Evolutionary conservation across 1,140 invertebrate genomes (phyloP).

Genomic region (Papilio polytes): DNA sequence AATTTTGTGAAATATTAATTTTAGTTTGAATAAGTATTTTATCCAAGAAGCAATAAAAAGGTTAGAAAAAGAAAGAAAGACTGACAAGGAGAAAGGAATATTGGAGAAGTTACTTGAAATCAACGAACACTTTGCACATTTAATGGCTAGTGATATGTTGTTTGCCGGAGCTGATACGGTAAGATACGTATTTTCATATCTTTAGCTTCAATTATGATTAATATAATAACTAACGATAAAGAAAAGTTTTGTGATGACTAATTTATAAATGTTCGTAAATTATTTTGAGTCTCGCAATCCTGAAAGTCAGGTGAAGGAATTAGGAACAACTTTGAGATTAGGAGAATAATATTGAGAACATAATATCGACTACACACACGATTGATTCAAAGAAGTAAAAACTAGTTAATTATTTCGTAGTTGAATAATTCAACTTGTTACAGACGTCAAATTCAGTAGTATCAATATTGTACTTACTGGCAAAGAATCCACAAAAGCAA

Average conservation of each 20-base stretch:
- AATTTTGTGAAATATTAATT: slow-evolving; percentile 38
- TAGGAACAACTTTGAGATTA: too few relatives aligned
- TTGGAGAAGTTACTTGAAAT: slow-evolving; percentile 84
- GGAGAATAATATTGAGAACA: too few relatives aligned
- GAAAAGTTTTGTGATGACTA: too few relatives aligned
- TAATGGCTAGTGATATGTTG: slow-evolving; percentile 90
- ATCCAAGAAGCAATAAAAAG: slow-evolving; percentile 56
- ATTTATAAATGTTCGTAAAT: too few relatives aligned
- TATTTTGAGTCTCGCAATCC: too few relatives aligned
- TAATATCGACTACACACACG: too few relatives aligned
- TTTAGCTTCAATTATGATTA: not conserved
- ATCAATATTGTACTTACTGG: slow-evolving; percentile 85
- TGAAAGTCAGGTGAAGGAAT: too few relatives aligned
- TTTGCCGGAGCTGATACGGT: slow-evolving; percentile 91
- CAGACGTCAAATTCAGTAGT: slow-evolving; percentile 68
- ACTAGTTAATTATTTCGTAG: slow-evolving; percentile 40
- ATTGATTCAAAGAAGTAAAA: not conserved
- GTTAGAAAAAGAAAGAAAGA: slow-evolving; percentile 44
- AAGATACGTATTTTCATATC: slow-evolving; percentile 48
- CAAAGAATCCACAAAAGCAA: slow-evolving; percentile 86
- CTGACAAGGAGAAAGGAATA: slow-evolving; percentile 71
- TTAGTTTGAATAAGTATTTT: slow-evolving; percentile 60
- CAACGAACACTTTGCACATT: slow-evolving; percentile 83
- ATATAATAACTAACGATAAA: too few relatives aligned
- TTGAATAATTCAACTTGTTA: slow-evolving; percentile 41